Evolutionary conservation across 2,797 vertebrate species (phyloP).

Genomic region (Hemibagrus guttatus): DNA sequence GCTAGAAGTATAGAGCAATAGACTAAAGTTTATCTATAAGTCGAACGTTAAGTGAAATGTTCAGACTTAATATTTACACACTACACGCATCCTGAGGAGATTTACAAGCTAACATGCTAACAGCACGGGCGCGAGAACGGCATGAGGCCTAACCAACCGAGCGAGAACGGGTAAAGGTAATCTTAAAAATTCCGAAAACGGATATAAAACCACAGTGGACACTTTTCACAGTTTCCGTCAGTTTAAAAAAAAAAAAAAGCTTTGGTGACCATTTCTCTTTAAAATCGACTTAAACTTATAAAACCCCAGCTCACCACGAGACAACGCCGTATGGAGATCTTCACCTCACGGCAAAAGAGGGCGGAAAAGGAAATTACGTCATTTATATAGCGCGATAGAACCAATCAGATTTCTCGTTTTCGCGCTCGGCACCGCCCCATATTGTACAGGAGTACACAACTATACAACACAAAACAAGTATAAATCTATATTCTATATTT

Average conservation of each 20-base stretch:
- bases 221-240: rapidly evolving
- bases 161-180: rapidly evolving
- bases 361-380: conserved; percentile 66
- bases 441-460: not conserved
- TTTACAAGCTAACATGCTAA: too few relatives aligned
- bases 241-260: rapidly evolving
- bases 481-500: not conserved
- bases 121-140: not conserved
- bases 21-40: too few relatives aligned
- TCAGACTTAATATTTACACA: too few relatives aligned
- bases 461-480: not conserved
- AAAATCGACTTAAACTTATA: not conserved
- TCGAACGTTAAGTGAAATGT: too few relatives aligned
- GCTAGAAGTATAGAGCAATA: too few relatives aligned
- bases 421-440: not conserved
- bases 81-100: too few relatives aligned
- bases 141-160: not conserved
- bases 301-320: conserved; percentile 76
- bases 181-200: too few relatives aligned
- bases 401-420: conserved; percentile 45
- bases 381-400: conserved; percentile 29
- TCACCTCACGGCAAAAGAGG: conserved; percentile 76
- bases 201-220: not conserved
- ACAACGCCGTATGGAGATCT: conserved; percentile 84
- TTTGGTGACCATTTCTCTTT: not conserved